A percentile compares a stretch with the other conserved stretches of the same genome.
These are phyloP conservation scores for Polylopha cassiicola DNA, from an alignment of 2,888 invertebrate genomes.

Conservation along the genomic window DNA sequence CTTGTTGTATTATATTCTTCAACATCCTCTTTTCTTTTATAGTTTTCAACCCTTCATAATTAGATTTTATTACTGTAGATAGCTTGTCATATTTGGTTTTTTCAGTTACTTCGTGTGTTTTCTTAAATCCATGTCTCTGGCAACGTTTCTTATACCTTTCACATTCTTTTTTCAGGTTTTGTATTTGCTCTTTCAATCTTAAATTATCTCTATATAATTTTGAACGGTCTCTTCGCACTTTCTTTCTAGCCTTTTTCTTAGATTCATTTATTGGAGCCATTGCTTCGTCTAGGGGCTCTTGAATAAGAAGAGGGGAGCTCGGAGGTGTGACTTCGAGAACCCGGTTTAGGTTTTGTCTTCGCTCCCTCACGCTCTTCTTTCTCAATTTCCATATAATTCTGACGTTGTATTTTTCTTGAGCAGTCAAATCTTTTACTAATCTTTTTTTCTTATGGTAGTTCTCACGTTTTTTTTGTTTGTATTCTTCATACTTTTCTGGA, in stretches of 20 bases:
- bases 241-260: background rate
- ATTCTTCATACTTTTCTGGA: conserved; percentile 8
- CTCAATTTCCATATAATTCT: conserved; percentile 6
- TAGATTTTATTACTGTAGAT: background rate
- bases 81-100: background rate
- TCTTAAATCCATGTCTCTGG: background rate
- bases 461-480: conserved; percentile 5
- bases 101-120: background rate
- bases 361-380: background rate
- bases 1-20: background rate
- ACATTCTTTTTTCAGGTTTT: background rate
- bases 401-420: conserved; percentile 2
- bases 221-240: background rate
- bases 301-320: background rate
- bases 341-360: background rate
- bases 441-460: conserved; percentile 6
- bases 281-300: background rate
- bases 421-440: conserved; percentile 5
- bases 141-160: conserved; percentile 1
- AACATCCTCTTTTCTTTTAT: background rate
- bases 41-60: background rate
- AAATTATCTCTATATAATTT: background rate
- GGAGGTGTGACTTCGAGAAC: background rate
- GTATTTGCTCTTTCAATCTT: background rate
- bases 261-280: background rate